Conservation (phyloP, 2,888 invertebrate genomes). For the Quadroppia sp. region DNA sequence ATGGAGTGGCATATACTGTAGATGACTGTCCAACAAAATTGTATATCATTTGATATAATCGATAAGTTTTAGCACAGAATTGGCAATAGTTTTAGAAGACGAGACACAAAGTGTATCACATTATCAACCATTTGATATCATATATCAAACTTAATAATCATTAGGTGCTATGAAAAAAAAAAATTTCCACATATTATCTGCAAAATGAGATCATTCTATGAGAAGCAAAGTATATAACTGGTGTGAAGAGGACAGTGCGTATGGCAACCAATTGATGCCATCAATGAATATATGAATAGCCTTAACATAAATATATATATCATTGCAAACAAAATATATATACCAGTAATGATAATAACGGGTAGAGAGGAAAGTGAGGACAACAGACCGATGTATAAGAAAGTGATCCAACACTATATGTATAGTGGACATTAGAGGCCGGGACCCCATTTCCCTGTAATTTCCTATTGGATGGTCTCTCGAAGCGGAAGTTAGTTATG, state of each 20-base stretch:
- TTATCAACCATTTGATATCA: background rate
- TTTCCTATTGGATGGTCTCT: background rate
- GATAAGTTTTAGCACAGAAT: too few species aligned
- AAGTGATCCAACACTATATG: too few species aligned
- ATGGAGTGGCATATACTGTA: too few species aligned
- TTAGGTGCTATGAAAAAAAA: background rate
- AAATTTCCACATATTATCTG: background rate
- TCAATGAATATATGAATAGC: background rate
- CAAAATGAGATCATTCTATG: too few species aligned
- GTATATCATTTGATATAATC: too few species aligned
- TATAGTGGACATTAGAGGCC: background rate
- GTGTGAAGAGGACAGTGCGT: background rate
- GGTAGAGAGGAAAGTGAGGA: too few species aligned
- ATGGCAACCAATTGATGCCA: too few species aligned
- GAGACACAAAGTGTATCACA: background rate
- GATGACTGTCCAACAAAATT: too few species aligned
- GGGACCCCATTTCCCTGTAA: background rate
- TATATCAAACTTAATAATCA: slow-evolving; percentile 5
- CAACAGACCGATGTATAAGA: too few species aligned
- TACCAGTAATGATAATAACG: background rate
- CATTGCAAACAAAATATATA: background rate
- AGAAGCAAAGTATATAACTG: too few species aligned
- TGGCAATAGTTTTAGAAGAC: background rate
- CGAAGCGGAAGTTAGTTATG: slow-evolving; percentile 1
- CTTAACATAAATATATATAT: background rate